These are phyloP conservation scores for Cyclina sinensis DNA, from an alignment of 1,140 invertebrate genomes.

Conservation along the genomic window DNA sequence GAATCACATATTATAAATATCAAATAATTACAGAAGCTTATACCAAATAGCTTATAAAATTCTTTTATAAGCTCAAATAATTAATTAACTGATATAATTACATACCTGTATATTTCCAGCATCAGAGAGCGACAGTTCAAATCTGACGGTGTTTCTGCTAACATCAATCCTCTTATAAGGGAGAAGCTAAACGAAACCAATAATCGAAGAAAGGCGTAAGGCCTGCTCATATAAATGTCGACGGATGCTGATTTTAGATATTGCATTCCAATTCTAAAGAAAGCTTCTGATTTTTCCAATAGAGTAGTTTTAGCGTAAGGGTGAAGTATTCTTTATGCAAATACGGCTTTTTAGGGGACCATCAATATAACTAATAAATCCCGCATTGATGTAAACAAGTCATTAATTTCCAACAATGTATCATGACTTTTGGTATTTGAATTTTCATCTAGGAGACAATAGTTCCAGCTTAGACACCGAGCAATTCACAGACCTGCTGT, in stretches of 20 bases:
- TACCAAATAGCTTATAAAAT: no score
- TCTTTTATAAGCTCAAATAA: no score
- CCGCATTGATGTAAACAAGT: conserved; percentile 23
- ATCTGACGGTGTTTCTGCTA: not conserved
- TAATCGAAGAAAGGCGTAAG: conserved; percentile 12
- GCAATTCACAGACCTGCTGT: not conserved
- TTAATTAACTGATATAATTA: no score
- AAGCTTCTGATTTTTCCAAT: conserved; percentile 1
- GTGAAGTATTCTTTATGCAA: not conserved
- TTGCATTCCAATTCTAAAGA: not conserved
- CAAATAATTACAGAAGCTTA: no score
- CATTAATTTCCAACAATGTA: conserved; percentile 6
- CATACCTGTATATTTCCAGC: not conserved
- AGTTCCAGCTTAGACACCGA: not conserved
- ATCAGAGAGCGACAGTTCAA: not conserved
- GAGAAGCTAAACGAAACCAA: conserved; percentile 11
- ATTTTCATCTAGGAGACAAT: not conserved
- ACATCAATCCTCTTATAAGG: not conserved
- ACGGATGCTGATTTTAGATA: not conserved
- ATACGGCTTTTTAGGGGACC: conserved; percentile 19
- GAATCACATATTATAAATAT: no score
- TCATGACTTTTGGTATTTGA: not conserved
- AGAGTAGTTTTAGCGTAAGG: conserved; percentile 12
- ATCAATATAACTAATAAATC: conserved; percentile 34
- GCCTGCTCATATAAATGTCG: not conserved